Evolutionary conservation across 2,113 vertebrate genomes (phyloP).

Genomic region (Strigops habroptila): DNA sequence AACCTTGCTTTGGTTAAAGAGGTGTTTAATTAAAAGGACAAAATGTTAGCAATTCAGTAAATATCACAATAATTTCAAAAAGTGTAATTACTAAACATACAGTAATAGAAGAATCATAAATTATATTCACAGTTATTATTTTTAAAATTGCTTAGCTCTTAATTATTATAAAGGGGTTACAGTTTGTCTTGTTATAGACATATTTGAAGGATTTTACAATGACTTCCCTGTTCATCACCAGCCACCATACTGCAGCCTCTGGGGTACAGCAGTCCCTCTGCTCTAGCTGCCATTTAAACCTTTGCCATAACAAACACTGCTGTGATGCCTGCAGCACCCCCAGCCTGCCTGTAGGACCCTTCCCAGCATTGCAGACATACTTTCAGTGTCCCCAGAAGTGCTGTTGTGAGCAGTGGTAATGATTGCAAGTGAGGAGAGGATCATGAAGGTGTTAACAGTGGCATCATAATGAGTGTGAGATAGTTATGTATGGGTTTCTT

Average conservation of each 20-base stretch:
- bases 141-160: constrained; percentile 33
- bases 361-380: rapidly evolving
- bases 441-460: background rate
- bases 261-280: background rate
- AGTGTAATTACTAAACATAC: constrained; percentile 13
- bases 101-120: constrained; percentile 34
- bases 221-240: background rate
- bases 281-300: background rate
- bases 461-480: background rate
- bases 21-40: constrained; percentile 47
- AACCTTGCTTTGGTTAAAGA: constrained; percentile 38
- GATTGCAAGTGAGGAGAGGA: background rate
- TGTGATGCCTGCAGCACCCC: background rate
- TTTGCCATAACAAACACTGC: background rate
- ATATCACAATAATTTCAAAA: constrained; percentile 49
- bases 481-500: background rate
- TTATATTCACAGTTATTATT: constrained; percentile 19
- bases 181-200: background rate
- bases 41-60: constrained; percentile 50
- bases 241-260: background rate
- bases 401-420: background rate
- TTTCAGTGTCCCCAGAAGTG: background rate
- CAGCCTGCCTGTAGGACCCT: background rate
- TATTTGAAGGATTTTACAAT: background rate
- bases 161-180: background rate